Base-by-base conservation (phyloP, 2,113 vertebrate genomes). In the Calypte anna region DNA sequence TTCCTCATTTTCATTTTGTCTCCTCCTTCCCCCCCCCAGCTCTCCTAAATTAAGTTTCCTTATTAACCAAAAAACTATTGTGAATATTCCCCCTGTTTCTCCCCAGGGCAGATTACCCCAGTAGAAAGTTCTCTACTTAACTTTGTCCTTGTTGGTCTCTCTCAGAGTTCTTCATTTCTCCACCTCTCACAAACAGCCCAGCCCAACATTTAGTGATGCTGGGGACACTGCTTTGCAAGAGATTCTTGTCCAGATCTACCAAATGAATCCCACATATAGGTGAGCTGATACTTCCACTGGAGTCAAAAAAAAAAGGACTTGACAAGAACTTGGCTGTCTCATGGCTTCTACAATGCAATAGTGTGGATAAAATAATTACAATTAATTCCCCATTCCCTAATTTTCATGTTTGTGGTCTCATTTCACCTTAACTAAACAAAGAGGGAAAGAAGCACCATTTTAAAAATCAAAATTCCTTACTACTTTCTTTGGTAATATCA, bases 1-100 rank as follows among this genome's bases (percentile, higher is more conserved):
- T 98, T 98, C 97, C 97, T 95, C 97, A 96, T 98, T 98, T 95
- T 97, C 31, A 80, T 96, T 93, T 91, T 85, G 95, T 89, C 83
- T 94, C 94, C 77, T 90, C 50, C 51, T 91, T 55, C 58, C 44
- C 55, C 40, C 43, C 40, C 40, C 40, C 5, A 75, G 48, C 62
- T 82, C 24, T 16, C 89, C 74, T 75, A 84, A 90, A 62, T 24
- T 67, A 31, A 74, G 54, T 59, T 67, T 67, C 76, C 84, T 63
- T 79, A 53, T 78, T 93, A 88, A 96, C 91, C 18, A 4, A 96
- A 75, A 92, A 83, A 53, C 36, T 92, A 22, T 43, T 6, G 1
- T 58, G 44, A 86, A 48, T 61, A 67, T 20, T 46, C 54, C 28
- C 23, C 27, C 19, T 30, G 0, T 36, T 30, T 53, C 30, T 69